phyloP scores from a whole-genome alignment of 1,140 invertebrate genomes.

The Panagrolaimus sp. region DNA sequence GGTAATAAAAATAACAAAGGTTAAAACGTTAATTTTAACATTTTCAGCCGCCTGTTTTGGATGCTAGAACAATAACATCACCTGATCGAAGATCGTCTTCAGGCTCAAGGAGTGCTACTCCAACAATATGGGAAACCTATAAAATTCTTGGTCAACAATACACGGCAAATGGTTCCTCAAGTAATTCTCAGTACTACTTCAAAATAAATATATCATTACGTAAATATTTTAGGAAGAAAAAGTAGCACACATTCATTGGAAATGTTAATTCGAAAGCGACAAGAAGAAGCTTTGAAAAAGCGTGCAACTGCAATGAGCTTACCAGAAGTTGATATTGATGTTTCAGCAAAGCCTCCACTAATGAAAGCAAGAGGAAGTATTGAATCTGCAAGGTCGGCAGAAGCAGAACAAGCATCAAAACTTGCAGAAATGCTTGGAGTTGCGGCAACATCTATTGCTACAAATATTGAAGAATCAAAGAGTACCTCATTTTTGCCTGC shows the following conservation, averaged over 20 bases:
- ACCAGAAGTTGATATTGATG: slow-evolving; percentile 7
- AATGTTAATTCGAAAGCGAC: neutral
- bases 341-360: neutral
- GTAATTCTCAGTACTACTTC: neutral
- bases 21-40: too few species aligned
- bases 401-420: neutral
- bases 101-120: slow-evolving; percentile 36
- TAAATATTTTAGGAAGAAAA: neutral
- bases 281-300: slow-evolving; percentile 5
- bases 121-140: slow-evolving; percentile 47
- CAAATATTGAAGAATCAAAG: neutral
- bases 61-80: neutral
- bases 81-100: slow-evolving; percentile 25
- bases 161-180: slow-evolving; percentile 11
- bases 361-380: neutral
- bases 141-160: slow-evolving; percentile 45
- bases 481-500: neutral
- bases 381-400: neutral
- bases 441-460: neutral
- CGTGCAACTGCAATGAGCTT: neutral
- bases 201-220: neutral
- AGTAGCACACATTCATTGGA: slow-evolving; percentile 9
- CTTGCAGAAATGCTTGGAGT: slow-evolving; percentile 16
- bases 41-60: neutral
- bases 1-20: neutral